Conservation (phyloP, 2,797 vertebrate genomes). For the Choloepus didactylus region DNA sequence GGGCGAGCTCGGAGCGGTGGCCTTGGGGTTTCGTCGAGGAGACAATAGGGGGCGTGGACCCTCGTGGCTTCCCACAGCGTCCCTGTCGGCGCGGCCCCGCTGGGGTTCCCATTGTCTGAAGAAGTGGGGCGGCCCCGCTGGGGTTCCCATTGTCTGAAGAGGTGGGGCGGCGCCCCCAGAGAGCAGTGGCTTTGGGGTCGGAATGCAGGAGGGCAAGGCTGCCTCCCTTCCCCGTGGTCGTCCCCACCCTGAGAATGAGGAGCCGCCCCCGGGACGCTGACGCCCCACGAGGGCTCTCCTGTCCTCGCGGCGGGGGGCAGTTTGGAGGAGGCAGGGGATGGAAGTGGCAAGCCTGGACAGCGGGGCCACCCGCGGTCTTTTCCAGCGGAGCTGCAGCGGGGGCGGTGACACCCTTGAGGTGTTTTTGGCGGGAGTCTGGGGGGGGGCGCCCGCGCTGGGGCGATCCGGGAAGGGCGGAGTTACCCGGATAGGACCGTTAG, state of each 20-base stretch:
- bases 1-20: background rate
- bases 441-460: background rate
- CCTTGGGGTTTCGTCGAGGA: background rate
- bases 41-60: constrained; percentile 79
- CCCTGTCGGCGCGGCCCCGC: constrained; percentile 55
- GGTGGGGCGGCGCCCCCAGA: background rate
- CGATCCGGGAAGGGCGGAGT: constrained; percentile 73
- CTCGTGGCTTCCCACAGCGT: background rate
- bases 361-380: background rate
- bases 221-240: background rate
- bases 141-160: constrained; percentile 84
- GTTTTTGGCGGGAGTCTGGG: constrained; percentile 78
- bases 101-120: constrained; percentile 84
- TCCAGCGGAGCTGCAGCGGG: background rate
- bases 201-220: background rate
- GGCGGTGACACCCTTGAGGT: constrained; percentile 58
- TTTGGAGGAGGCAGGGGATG: background rate
- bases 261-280: background rate
- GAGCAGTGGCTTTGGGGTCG: background rate
- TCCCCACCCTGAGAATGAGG: background rate
- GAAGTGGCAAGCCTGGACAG: background rate
- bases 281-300: background rate
- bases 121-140: constrained; percentile 55
- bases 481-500: constrained; percentile 86
- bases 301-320: background rate